phyloP scores from a whole-genome alignment of 2,797 vertebrate species.

The Falco biarmicus region DNA sequence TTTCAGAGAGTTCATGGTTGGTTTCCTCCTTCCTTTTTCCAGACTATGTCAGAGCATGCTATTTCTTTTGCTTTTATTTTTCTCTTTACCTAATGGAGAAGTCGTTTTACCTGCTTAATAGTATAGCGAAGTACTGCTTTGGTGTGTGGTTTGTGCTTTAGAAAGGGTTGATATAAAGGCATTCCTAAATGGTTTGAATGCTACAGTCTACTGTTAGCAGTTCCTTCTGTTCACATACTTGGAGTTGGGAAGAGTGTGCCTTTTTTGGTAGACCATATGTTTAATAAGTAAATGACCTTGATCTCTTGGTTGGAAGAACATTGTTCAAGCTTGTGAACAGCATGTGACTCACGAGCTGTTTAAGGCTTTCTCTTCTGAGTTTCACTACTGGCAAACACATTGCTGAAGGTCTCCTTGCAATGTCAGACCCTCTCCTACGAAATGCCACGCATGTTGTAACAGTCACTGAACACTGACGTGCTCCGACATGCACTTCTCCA shows the following conservation, averaged over 20 bases:
- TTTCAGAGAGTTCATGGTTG: neutral
- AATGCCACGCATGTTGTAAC: fast-evolving
- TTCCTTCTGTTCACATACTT: constrained; percentile 35
- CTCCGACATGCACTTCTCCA: neutral
- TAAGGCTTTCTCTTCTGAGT: neutral
- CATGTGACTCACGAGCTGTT: neutral
- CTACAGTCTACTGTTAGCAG: neutral
- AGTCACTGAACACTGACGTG: fast-evolving
- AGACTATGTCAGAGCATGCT: neutral
- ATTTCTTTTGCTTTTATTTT: neutral
- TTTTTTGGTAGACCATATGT: constrained; percentile 53
- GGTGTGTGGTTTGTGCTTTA: neutral
- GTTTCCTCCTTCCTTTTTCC: neutral
- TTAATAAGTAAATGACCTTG: constrained; percentile 15
- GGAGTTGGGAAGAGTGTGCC: neutral
- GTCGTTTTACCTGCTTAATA: neutral
- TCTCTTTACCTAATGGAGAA: neutral
- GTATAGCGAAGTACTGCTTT: neutral
- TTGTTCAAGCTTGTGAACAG: neutral
- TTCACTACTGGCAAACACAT: neutral
- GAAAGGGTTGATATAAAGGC: neutral
- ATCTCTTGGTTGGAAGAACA: neutral
- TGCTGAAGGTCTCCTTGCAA: neutral
- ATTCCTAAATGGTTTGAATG: neutral
- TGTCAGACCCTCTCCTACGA: neutral